Conservation (phyloP, 2,113 vertebrate genomes). For the Coptodon rendalli region DNA sequence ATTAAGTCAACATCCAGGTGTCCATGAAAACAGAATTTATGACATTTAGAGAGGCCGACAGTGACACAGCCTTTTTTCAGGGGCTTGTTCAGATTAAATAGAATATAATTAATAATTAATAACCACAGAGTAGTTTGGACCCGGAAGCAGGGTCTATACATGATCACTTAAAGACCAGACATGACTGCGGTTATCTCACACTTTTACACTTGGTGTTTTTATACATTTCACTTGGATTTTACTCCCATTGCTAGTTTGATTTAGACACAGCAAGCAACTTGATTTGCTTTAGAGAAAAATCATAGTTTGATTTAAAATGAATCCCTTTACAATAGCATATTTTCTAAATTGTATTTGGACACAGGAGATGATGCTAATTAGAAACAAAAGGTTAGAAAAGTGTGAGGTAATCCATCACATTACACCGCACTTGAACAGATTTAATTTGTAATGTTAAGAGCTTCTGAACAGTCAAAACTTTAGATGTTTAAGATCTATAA, state of each 20-base stretch:
- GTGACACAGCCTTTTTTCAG: too few relatives aligned
- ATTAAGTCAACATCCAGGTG: too few relatives aligned
- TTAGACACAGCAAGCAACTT: background rate
- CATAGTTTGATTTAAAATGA: background rate
- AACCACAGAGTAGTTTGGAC: background rate
- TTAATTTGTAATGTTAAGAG: background rate
- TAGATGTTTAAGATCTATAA: background rate
- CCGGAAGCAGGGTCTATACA: background rate
- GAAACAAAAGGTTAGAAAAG: background rate
- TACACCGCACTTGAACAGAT: background rate
- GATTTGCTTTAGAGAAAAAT: background rate
- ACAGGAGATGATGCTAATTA: background rate
- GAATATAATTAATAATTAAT: too few relatives aligned
- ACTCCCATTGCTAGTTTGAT: background rate
- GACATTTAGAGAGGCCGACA: too few relatives aligned
- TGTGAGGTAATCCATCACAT: background rate
- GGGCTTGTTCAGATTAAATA: too few relatives aligned
- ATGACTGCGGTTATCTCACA: background rate
- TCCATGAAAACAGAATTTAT: too few relatives aligned
- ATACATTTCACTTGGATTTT: background rate
- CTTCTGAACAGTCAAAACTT: background rate
- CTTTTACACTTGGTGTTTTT: background rate
- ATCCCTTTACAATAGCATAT: background rate
- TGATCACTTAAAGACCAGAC: background rate
- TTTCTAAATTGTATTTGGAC: background rate